phyloP scores from a whole-genome alignment of 1,140 invertebrate species.

The Meloidogyne exigua region DNA sequence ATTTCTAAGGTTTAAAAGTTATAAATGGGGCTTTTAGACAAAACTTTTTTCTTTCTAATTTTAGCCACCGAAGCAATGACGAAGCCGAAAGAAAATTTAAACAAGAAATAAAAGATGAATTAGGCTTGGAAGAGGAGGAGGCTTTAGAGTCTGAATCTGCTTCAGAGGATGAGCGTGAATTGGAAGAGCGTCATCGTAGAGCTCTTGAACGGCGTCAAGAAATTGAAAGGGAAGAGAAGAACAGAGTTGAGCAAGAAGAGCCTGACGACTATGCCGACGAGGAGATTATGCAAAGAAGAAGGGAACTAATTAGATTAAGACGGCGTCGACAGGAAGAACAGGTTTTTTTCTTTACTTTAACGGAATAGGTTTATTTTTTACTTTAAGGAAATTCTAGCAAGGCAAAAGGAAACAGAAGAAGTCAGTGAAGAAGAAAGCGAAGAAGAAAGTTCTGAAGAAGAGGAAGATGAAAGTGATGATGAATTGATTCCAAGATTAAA shows the following conservation, averaged over 20 bases:
- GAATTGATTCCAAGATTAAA: slow-evolving; percentile 84
- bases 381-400: slow-evolving; percentile 65
- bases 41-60: slow-evolving; percentile 14
- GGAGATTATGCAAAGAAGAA: slow-evolving; percentile 73
- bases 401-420: slow-evolving; percentile 73
- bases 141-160: slow-evolving; percentile 9
- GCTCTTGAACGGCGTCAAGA: slow-evolving; percentile 43
- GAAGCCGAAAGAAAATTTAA: slow-evolving; percentile 16
- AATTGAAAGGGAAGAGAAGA: slow-evolving; percentile 54
- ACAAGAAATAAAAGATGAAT: slow-evolving; percentile 3
- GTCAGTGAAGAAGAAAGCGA: slow-evolving; percentile 69
- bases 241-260: slow-evolving; percentile 55
- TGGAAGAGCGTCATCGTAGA: slow-evolving; percentile 31
- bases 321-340: slow-evolving; percentile 73
- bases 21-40: background rate
- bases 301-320: slow-evolving; percentile 73
- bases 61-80: slow-evolving; percentile 24
- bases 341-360: slow-evolving; percentile 57
- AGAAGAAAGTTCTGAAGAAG: slow-evolving; percentile 71
- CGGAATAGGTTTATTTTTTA: background rate
- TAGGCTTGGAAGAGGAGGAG: slow-evolving; percentile 25
- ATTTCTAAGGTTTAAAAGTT: background rate
- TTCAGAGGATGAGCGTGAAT: slow-evolving; percentile 37
- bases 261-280: slow-evolving; percentile 72
- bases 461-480: slow-evolving; percentile 76